phyloP scores from a whole-genome alignment of 2,888 invertebrate genomes.

The Caenorhabditis imperialis region DNA sequence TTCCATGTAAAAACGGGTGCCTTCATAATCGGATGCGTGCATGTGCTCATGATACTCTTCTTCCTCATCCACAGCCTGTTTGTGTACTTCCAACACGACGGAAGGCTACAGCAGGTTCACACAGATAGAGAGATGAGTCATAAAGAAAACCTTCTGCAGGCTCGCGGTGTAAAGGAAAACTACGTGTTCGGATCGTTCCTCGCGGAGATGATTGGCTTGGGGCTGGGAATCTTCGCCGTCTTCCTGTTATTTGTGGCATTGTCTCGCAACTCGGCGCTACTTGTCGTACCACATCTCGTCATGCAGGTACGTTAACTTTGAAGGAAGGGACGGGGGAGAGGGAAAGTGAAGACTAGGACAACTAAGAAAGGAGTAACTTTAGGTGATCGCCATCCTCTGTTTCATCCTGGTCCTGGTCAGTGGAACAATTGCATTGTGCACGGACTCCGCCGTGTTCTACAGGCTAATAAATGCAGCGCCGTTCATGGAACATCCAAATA shows the following conservation, averaged over 20 bases:
- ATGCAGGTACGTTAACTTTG: conserved; percentile 73
- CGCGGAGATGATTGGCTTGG: conserved; percentile 65
- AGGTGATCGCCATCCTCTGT: conserved; percentile 70
- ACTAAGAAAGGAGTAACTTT: neutral
- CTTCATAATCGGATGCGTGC: conserved; percentile 69
- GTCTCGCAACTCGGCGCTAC: conserved; percentile 68
- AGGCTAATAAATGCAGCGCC: conserved; percentile 75
- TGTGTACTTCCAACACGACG: conserved; percentile 75
- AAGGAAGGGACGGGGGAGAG: no score
- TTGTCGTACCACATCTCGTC: conserved; percentile 75
- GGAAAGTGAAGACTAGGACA: no score
- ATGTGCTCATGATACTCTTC: conserved; percentile 71
- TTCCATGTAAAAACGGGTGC: conserved; percentile 77
- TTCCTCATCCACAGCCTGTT: conserved; percentile 76
- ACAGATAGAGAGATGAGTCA: neutral
- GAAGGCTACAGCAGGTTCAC: conserved; percentile 56
- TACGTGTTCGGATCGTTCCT: conserved; percentile 67
- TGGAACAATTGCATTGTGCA: conserved; percentile 72
- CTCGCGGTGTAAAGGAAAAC: conserved; percentile 65
- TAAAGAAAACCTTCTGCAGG: conserved; percentile 30
- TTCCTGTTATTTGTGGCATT: conserved; percentile 71
- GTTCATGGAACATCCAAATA: conserved; percentile 74
- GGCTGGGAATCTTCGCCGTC: conserved; percentile 65
- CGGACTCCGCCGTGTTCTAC: conserved; percentile 75
- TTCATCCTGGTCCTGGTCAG: conserved; percentile 70